Evolutionary conservation across 1,140 invertebrate species (phyloP).

Genomic region (Lasioglossum baleicum): DNA sequence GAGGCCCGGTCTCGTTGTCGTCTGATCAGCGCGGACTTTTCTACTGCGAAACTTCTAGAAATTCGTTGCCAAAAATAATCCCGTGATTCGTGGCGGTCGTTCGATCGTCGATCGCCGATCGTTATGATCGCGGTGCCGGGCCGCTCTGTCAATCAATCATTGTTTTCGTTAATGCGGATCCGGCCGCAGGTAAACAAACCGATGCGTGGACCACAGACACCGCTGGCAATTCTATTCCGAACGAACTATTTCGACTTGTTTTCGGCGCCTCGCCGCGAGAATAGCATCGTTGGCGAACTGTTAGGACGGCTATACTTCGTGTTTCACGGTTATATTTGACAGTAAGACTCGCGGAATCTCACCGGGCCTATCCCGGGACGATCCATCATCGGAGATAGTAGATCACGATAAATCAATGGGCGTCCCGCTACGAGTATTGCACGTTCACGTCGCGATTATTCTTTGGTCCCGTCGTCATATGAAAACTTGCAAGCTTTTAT

Average conservation of each 20-base stretch:
- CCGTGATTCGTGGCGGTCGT: not conserved
- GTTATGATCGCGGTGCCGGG: not conserved
- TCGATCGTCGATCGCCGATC: not conserved
- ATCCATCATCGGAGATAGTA: slow-evolving; percentile 22
- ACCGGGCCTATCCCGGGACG: not conserved
- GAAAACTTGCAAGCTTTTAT: not conserved
- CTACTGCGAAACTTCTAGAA: not conserved
- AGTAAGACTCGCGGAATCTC: slow-evolving; percentile 10
- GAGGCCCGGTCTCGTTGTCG: not conserved
- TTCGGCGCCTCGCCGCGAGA: not conserved
- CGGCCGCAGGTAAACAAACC: slow-evolving; percentile 4
- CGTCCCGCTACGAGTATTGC: not conserved
- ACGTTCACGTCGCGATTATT: too few species aligned
- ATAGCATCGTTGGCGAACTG: slow-evolving; percentile 19
- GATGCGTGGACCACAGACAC: not conserved
- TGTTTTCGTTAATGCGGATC: not conserved
- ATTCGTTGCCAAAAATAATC: slow-evolving; percentile 13
- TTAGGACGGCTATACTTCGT: slow-evolving; percentile 25
- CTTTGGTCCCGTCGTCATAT: too few species aligned
- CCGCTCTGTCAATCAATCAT: slow-evolving; percentile 5
- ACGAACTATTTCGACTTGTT: slow-evolving; percentile 26
- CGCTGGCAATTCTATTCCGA: slow-evolving; percentile 25
- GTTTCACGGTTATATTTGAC: slow-evolving; percentile 20
- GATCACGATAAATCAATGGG: slow-evolving; percentile 15
- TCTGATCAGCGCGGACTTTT: slow-evolving; percentile 18